Evolutionary conservation across 2,113 vertebrate genomes (phyloP).

Genomic region (Anoplopoma fimbria): DNA sequence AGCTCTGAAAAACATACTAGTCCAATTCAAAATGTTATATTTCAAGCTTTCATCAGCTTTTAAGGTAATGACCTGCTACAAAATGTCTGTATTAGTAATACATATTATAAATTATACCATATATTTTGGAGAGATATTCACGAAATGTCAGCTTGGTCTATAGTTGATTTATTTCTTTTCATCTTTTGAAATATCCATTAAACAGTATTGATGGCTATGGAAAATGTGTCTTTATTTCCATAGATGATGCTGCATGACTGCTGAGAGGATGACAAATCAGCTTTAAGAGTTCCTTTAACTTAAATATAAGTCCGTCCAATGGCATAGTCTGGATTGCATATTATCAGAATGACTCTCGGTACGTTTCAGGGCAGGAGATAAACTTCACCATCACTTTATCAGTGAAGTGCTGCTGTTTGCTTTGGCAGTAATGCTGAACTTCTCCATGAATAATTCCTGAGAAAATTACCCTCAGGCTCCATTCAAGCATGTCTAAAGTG

Average conservation of each 20-base stretch:
- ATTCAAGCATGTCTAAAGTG: conserved; percentile 20
- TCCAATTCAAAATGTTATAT: not conserved
- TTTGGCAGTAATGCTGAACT: conserved; percentile 19
- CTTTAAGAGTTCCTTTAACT: not conserved
- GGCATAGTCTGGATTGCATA: not conserved
- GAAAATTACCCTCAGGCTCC: conserved; percentile 36
- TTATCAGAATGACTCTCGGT: not conserved
- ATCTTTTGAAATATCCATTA: not conserved
- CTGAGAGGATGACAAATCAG: not conserved
- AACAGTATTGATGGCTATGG: not conserved
- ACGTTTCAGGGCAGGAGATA: not conserved
- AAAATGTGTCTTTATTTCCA: not conserved
- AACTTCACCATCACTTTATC: conserved; percentile 31
- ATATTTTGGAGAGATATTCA: not conserved
- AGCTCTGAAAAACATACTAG: not conserved
- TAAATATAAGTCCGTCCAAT: not conserved
- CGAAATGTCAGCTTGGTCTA: too few species aligned
- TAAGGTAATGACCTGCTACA: not conserved
- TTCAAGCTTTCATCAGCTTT: not conserved
- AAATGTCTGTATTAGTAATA: not conserved
- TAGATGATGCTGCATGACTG: not conserved
- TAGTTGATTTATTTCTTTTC: not conserved
- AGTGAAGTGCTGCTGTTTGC: conserved; percentile 19
- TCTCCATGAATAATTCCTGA: conserved; percentile 55
- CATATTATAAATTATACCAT: not conserved